Base-by-base conservation (phyloP, 2,113 vertebrate species). In the Nothoprocta pentlandii region DNA sequence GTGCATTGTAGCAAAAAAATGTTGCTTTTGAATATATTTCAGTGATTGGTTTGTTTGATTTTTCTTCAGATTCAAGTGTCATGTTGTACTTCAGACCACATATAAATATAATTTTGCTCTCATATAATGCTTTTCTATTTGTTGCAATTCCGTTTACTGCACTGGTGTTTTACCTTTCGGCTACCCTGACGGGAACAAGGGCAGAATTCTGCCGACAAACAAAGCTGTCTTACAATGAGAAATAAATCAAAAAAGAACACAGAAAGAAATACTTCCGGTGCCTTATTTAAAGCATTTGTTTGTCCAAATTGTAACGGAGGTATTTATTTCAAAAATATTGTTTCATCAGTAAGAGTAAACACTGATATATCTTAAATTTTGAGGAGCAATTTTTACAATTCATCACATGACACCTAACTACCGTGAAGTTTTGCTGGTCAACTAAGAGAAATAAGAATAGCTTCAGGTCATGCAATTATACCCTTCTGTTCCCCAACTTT, bases 91-190 rank as follows among this genome's bases (percentile, higher is more conserved):
- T 95, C 89, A 92, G 77, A 87, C 83, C 95, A 95, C 92, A 89
- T 81, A 95, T 64, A 96, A 95, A 95, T 92, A 95, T 42, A 93
- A 95, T 95, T 96, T 92, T 89, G 47, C 62, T 90, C 83, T 92
- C 93, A 94, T 80, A 81, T 88, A 86, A 81, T 86, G 74, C 90
- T 95, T 97, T 97, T 87, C 80, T 75, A 90, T 96, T 58, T 95
- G 58, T 53, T 92, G 74, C 89, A 95, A 94, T 93, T 95, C 94
- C 86, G 93, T 92, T 95, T 92, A 87, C 79, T 84, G 69, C 82
- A 92, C 85, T 0, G 26, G 94, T 90, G 77, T 93, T 39, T 39
- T 95, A 94, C 93, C 89, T 95, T 94, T 96, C 95, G 95, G 77
- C 90, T 93, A 84, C 77, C 13, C 77, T 93, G 95, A 90, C 75